Evolutionary conservation across 2,797 vertebrate species (phyloP).

Genomic region (Halcyon chelicuti): DNA sequence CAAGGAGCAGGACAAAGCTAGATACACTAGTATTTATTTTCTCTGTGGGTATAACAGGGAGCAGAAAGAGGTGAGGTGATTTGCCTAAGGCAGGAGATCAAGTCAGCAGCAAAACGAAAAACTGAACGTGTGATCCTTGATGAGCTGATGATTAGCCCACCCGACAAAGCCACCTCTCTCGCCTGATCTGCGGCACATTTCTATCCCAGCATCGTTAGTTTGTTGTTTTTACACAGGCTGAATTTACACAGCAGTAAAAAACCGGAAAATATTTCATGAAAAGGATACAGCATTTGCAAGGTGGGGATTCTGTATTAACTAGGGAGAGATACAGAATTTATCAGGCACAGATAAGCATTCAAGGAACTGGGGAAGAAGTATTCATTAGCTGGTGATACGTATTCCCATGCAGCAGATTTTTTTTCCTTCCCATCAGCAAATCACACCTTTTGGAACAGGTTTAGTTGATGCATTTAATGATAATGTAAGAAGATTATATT

Average conservation of each 20-base stretch:
- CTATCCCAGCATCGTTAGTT: background rate
- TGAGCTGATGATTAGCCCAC: background rate
- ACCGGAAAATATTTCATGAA: background rate
- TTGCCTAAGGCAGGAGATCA: background rate
- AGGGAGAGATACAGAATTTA: background rate
- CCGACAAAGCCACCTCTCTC: background rate
- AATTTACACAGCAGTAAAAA: background rate
- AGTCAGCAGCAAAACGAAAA: background rate
- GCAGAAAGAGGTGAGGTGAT: background rate
- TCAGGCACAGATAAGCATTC: background rate
- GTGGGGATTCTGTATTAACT: background rate
- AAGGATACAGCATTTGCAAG: background rate
- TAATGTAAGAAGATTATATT: conserved; percentile 53
- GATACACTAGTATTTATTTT: background rate
- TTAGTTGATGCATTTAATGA: conserved; percentile 65
- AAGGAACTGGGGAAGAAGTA: background rate
- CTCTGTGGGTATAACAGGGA: background rate
- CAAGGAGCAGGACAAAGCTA: background rate
- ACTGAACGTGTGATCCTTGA: background rate
- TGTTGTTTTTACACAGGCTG: background rate
- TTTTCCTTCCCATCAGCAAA: background rate
- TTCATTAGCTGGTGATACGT: background rate
- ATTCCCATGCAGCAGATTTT: background rate
- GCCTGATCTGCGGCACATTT: background rate
- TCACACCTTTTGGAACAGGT: conserved; percentile 33